Conservation (phyloP, 2,888 invertebrate genomes). For the Agapostemon virescens region DNA sequence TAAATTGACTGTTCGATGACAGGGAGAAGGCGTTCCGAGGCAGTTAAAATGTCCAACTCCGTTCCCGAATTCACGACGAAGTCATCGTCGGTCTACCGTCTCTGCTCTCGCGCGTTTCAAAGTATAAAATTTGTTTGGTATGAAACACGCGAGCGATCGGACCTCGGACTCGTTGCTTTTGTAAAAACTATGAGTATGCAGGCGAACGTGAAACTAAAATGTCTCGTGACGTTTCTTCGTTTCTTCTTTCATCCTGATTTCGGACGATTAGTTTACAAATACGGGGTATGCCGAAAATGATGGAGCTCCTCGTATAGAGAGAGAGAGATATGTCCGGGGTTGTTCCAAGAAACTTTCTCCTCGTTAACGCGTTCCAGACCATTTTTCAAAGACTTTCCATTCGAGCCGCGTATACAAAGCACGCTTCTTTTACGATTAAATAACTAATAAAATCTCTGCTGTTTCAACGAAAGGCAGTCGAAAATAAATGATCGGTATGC, state of each 20-base stretch:
- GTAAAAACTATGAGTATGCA: not conserved
- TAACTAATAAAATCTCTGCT: too few species aligned
- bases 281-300: too few species aligned
- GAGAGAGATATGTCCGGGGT: too few species aligned
- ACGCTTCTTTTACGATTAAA: too few species aligned
- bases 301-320: too few species aligned
- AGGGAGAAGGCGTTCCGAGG: conserved; percentile 22
- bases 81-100: not conserved
- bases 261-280: not conserved
- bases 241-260: not conserved
- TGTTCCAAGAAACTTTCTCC: too few species aligned
- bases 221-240: not conserved
- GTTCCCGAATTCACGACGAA: not conserved
- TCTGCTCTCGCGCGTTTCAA: not conserved
- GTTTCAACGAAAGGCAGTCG: too few species aligned
- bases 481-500: too few species aligned
- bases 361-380: too few species aligned
- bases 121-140: not conserved
- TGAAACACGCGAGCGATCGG: not conserved
- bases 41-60: conserved; percentile 37
- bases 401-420: too few species aligned
- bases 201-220: not conserved
- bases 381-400: too few species aligned
- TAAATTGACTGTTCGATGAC: conserved; percentile 18
- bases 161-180: not conserved